Conservation (phyloP, 2,113 vertebrate species). For the Micronycteris hirsuta region DNA sequence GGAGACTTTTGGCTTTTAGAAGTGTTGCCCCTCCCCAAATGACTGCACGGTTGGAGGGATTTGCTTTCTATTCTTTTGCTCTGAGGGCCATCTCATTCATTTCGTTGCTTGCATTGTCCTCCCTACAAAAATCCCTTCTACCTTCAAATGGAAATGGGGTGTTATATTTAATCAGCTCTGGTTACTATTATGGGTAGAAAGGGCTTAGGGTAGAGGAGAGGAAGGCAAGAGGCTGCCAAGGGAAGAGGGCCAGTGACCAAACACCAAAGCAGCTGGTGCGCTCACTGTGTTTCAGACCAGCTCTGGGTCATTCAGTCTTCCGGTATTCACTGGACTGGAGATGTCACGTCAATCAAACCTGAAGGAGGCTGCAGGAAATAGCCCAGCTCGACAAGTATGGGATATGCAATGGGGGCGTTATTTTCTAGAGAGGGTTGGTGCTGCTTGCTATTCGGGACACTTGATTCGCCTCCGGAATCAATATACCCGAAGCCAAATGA, state of each 20-base stretch:
- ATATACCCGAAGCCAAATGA: not conserved
- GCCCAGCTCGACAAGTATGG: not conserved
- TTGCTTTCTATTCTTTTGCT: not conserved
- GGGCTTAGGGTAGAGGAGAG: not conserved
- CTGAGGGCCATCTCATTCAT: not conserved
- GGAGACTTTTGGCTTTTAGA: conserved; percentile 20
- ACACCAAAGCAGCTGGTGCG: not conserved
- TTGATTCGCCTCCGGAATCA: not conserved
- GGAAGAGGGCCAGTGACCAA: not conserved
- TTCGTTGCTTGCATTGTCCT: not conserved
- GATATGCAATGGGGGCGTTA: too few species aligned
- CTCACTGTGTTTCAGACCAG: not conserved
- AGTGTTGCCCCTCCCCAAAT: not conserved
- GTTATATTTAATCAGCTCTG: not conserved
- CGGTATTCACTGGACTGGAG: not conserved
- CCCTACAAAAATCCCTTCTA: not conserved
- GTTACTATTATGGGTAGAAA: not conserved
- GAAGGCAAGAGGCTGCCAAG: not conserved
- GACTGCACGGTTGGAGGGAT: not conserved
- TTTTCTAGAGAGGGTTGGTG: not conserved
- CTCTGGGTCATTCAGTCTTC: not conserved
- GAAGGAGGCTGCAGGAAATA: not conserved
- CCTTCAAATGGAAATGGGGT: not conserved
- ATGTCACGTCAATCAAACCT: not conserved
- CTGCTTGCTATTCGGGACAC: not conserved